Evolutionary conservation across 2,113 vertebrate genomes (phyloP).

Genomic region (Peromyscus leucopus): DNA sequence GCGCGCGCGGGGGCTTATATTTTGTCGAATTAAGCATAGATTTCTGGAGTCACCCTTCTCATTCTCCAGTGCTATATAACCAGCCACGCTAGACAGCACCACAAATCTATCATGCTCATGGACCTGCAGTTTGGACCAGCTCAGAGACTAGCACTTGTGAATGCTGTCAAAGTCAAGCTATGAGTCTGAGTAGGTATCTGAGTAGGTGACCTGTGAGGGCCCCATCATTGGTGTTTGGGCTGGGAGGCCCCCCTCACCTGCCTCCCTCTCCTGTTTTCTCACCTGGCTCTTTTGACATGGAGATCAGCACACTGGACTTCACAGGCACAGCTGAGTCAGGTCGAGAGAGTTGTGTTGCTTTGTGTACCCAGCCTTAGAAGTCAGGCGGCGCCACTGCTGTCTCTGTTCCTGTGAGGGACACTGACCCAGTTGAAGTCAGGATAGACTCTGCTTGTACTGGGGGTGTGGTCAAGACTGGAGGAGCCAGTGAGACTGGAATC

Average conservation of each 20-base stretch:
- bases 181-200: no score
- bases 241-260: background rate
- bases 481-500: background rate
- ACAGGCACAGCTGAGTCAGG: background rate
- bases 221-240: no score
- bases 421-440: background rate
- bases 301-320: background rate
- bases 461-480: background rate
- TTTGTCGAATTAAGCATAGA: background rate
- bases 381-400: background rate
- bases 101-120: background rate
- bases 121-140: background rate
- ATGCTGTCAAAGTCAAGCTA: background rate
- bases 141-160: background rate
- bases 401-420: background rate
- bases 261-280: background rate
- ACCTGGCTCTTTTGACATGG: background rate
- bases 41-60: background rate
- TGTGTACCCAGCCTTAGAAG: background rate
- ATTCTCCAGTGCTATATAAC: background rate
- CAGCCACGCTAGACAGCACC: background rate
- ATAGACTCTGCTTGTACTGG: background rate
- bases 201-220: background rate
- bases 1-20: background rate
- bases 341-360: background rate